These are phyloP conservation scores for Lasioglossum pauxillum DNA, from an alignment of 2,888 invertebrate species.

Conservation along the genomic window DNA sequence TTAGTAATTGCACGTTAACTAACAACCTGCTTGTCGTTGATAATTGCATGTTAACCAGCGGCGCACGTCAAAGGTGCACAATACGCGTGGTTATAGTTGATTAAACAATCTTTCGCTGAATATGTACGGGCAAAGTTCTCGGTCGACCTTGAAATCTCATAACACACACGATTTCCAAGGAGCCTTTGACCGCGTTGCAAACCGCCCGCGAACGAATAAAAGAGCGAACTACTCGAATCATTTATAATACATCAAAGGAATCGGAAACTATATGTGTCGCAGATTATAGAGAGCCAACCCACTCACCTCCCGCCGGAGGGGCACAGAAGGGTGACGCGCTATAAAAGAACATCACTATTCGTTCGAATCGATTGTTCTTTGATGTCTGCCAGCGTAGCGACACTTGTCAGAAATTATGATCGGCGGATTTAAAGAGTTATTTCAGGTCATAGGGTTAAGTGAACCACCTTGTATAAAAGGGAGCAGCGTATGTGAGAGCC, in stretches of 20 bases:
- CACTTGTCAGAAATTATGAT: constrained; percentile 35
- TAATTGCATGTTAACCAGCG: not conserved
- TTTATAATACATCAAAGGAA: constrained; percentile 12
- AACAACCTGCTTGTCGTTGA: not conserved
- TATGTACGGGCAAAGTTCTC: not conserved
- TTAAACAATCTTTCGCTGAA: not conserved
- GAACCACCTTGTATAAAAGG: constrained; percentile 51
- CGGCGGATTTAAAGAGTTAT: constrained; percentile 55
- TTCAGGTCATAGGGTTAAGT: constrained; percentile 61
- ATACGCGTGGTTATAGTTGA: not conserved
- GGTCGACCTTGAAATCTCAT: not conserved
- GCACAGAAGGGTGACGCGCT: not conserved
- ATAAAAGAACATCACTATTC: constrained; percentile 19
- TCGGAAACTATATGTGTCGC: not conserved
- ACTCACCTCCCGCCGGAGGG: no score
- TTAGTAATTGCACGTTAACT: not conserved
- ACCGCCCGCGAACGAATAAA: not conserved
- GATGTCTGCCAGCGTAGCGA: constrained; percentile 17
- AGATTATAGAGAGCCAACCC: not conserved
- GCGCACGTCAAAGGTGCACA: not conserved
- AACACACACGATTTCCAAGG: not conserved
- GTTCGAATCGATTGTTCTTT: constrained; percentile 34
- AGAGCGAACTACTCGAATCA: not conserved
- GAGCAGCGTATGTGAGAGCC: constrained; percentile 45
- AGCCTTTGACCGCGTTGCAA: not conserved